Evolutionary conservation across 2,113 vertebrate species (phyloP).

Genomic region (Nibea coibor): DNA sequence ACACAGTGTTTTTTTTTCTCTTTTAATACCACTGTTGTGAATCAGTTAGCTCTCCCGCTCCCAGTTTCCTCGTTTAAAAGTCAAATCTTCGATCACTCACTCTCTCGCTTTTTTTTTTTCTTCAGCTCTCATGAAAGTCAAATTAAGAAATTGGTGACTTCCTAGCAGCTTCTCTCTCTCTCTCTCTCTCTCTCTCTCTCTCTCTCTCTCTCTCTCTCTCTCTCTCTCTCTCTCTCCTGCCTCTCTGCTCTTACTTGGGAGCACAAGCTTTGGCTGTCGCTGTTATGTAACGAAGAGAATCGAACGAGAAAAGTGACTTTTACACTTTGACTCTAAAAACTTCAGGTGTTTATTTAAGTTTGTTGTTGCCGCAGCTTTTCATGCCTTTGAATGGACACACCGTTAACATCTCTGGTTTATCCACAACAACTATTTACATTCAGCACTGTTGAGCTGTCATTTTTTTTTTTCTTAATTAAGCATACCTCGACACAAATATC

Average conservation of each 20-base stretch:
- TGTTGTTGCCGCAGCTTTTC: background rate
- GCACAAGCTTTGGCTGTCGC: background rate
- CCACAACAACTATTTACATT: background rate
- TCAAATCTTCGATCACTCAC: slow-evolving; percentile 21
- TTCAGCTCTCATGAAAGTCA: slow-evolving; percentile 51
- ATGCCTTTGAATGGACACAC: background rate
- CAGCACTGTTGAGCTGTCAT: background rate
- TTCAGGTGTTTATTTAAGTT: background rate
- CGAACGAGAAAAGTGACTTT: background rate
- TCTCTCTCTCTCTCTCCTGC: background rate
- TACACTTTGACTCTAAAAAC: background rate
- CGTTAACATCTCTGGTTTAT: background rate
- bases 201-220: background rate
- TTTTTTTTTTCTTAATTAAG: background rate
- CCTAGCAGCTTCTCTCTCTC: background rate
- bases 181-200: too few species aligned
- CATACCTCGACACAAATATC: background rate
- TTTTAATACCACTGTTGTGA: slow-evolving; percentile 25
- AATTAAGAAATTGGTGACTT: slow-evolving; percentile 43
- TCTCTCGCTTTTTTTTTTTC: slow-evolving; percentile 4
- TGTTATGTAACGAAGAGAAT: background rate
- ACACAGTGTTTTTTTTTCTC: background rate
- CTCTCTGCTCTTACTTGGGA: background rate
- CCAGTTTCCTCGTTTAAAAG: slow-evolving; percentile 43
- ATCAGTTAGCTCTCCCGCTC: slow-evolving; percentile 20